Evolutionary conservation across 1,140 invertebrate genomes (phyloP), one percentile per base, ranked within the genome.

Genomic region (Drosophila varians): DNA sequence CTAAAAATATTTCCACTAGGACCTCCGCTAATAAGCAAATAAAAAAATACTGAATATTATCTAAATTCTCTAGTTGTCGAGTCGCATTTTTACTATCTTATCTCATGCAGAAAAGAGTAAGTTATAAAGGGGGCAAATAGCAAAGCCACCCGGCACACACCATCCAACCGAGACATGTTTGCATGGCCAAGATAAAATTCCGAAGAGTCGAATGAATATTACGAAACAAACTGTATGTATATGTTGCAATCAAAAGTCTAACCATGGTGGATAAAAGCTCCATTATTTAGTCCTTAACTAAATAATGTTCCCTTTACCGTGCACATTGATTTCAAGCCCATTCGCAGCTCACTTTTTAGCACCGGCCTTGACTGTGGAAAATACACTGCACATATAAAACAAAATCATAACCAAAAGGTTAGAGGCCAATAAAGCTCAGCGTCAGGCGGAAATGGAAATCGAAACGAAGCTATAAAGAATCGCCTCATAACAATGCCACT

Each of bases 391-490:
- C 25, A 64, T 42, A 65, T 51, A 31, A 31, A 49, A 65, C 42
- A 40, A 45, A 64, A 64, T 31, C 62, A 42, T 65, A 65, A 34
- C 25, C 19, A 51, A 65, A n/a, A 65, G 62, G 62, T 65, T 65
- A 65, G 60, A 65, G 62, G 62, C 58, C 62, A 64, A 28, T 8
- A 4, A 12, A 25, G 36, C 43, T 38, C 34, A 31, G 38, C 62
- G 57, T 64, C 62, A 65, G 64, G 62, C 62, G 62, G 62, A 65
- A 65, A 65, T 64, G 58, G 45, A 62, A 28, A 42, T 64, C 23
- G 14, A 51, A 57, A 57, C 21, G 4, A 51, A 31, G 19, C 28
- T 34, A 38, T 40, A 47, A 31, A 40, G 21, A 21, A 21, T 42
- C n/a, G n/a, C n/a, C n/a, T n/a, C n/a, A n/a, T n/a, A n/a, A n/a